phyloP scores from a whole-genome alignment of 1,140 invertebrate species.

The Drosophila repleta region DNA sequence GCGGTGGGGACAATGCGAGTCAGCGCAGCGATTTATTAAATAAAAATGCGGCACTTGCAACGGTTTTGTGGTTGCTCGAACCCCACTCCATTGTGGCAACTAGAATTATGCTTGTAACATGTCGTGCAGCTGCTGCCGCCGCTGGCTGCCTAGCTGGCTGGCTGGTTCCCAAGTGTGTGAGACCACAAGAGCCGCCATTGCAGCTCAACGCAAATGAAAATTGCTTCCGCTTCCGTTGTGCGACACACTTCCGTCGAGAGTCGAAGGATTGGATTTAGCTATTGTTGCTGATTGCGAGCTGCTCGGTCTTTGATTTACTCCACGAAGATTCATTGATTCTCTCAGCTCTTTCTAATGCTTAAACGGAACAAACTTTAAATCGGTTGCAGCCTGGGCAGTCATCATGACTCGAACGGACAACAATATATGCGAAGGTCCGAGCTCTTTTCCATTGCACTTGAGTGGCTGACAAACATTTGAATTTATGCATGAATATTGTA shows the following conservation, averaged over 20 bases:
- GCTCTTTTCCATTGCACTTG: slow-evolving; percentile 42
- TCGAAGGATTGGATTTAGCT: slow-evolving; percentile 52
- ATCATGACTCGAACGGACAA: slow-evolving; percentile 71
- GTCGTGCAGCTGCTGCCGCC: slow-evolving; percentile 5
- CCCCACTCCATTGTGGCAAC: slow-evolving; percentile 49
- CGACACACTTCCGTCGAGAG: slow-evolving; percentile 52
- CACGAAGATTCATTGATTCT: slow-evolving; percentile 17
- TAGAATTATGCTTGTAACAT: slow-evolving; percentile 77
- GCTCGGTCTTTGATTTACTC: slow-evolving; percentile 49
- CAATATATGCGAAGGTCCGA: slow-evolving; percentile 25
- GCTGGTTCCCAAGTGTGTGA: slow-evolving; percentile 33
- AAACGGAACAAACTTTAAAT: background rate
- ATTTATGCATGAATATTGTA: slow-evolving; percentile 70
- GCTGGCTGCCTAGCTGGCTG: background rate
- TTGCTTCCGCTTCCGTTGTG: slow-evolving; percentile 74
- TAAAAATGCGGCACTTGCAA: slow-evolving; percentile 73
- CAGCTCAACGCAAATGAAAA: slow-evolving; percentile 79
- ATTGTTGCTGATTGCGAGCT: slow-evolving; percentile 72
- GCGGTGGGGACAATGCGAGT: slow-evolving; percentile 31
- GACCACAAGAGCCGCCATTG: slow-evolving; percentile 63
- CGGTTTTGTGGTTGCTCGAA: slow-evolving; percentile 62
- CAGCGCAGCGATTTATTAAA: slow-evolving; percentile 62
- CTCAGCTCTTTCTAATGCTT: slow-evolving; percentile 1
- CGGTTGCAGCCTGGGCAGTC: slow-evolving; percentile 33
- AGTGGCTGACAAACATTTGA: slow-evolving; percentile 65